A percentile compares a stretch with the other conserved stretches of the same genome.
Evolutionary conservation across 1,140 invertebrate species (phyloP).

Genomic region (Nomia melanderi): DNA sequence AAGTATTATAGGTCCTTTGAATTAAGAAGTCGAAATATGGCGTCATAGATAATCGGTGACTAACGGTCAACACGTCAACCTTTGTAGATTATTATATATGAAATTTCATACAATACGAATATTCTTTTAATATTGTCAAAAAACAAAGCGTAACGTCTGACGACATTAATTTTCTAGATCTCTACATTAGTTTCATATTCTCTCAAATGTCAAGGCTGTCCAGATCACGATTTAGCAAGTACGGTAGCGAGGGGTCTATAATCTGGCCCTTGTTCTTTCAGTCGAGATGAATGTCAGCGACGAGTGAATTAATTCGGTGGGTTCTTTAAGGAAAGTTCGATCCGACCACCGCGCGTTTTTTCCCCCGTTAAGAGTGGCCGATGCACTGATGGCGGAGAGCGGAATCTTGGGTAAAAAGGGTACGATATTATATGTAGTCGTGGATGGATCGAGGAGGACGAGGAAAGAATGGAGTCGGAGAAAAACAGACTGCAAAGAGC

Average conservation of each 20-base stretch:
- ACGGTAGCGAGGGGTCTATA: neutral
- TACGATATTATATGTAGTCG: slow-evolving; percentile 37
- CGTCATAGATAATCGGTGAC: no score
- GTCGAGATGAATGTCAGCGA: neutral
- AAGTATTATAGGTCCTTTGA: no score
- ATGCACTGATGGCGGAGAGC: slow-evolving; percentile 2
- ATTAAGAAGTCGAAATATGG: no score
- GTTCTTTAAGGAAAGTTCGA: neutral
- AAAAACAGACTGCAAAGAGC: slow-evolving; percentile 45
- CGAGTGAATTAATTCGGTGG: slow-evolving; percentile 20
- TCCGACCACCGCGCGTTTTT: neutral
- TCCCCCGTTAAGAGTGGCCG: neutral
- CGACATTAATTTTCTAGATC: no score
- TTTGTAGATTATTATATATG: no score
- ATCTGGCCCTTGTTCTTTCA: neutral
- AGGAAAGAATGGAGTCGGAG: slow-evolving; percentile 32
- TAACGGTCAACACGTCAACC: no score
- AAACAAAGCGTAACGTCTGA: neutral
- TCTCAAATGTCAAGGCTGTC: no score
- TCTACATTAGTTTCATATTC: no score
- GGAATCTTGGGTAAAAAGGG: slow-evolving; percentile 9
- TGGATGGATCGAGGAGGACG: slow-evolving; percentile 7
- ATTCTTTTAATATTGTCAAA: no score
- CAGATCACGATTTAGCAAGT: neutral
- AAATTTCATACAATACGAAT: no score